Conservation (phyloP, 2,113 vertebrate species). For the Actinemys pallida region DNA sequence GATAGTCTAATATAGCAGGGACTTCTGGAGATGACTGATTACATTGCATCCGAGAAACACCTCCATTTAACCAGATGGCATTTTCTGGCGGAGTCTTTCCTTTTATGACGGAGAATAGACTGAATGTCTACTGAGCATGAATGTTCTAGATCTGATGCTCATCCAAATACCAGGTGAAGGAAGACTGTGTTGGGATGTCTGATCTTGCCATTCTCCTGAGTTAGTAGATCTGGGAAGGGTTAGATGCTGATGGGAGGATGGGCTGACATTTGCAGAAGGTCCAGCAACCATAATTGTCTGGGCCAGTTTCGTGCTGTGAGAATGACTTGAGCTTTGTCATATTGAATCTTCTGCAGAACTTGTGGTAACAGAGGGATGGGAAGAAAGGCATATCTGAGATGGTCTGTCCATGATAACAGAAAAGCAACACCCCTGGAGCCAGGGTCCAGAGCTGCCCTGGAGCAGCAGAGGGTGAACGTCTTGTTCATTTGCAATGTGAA, state of each 20-base stretch:
- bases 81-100: not conserved
- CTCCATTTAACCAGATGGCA: not conserved
- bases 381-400: not conserved
- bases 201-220: not conserved
- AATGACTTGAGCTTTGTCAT: not conserved
- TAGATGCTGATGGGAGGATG: not conserved
- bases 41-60: not conserved
- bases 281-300: not conserved
- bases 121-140: not conserved
- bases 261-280: not conserved
- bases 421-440: not conserved
- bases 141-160: not conserved
- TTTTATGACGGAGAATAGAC: not conserved
- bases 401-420: not conserved
- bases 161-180: not conserved
- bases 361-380: not conserved
- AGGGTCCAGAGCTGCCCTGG: not conserved
- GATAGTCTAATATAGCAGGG: not conserved
- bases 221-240: not conserved
- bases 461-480: not conserved
- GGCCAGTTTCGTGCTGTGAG: not conserved
- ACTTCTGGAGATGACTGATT: not conserved
- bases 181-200: not conserved
- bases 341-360: not conserved
- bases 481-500: not conserved